Evolutionary conservation across 2,113 vertebrate genomes (phyloP).

Genomic region (Oenanthe melanoleuca): DNA sequence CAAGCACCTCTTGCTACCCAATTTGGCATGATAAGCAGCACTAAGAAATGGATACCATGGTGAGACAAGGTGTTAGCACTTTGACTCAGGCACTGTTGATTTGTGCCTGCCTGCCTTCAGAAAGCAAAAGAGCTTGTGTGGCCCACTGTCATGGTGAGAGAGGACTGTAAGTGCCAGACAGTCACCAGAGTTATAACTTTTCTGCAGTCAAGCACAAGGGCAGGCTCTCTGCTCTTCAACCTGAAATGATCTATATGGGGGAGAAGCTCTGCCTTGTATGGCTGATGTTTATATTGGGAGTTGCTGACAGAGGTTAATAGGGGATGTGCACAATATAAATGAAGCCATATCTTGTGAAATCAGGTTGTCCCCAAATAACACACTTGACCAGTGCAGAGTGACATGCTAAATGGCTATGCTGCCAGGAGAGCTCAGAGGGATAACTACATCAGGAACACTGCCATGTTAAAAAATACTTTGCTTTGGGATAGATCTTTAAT

Average conservation of each 20-base stretch:
- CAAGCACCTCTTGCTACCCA: conserved; percentile 43
- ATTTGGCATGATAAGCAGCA: conserved; percentile 24
- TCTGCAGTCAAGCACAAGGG: not conserved
- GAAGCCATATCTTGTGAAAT: not conserved
- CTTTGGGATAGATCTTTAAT: not conserved
- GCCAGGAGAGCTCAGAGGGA: not conserved
- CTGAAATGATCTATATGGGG: not conserved
- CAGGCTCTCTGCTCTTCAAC: not conserved
- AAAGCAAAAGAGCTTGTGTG: not conserved
- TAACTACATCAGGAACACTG: not conserved
- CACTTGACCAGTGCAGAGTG: not conserved
- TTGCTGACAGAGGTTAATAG: not conserved
- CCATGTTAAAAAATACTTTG: not conserved
- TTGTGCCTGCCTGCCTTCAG: not conserved
- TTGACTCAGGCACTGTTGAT: not conserved
- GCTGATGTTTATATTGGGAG: not conserved
- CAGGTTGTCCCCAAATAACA: not conserved
- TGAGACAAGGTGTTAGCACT: not conserved
- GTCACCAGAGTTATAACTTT: not conserved
- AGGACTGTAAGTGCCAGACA: not conserved
- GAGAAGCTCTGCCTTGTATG: not conserved
- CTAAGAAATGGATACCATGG: not conserved
- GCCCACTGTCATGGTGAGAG: not conserved
- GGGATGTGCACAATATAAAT: not conserved
- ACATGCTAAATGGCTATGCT: not conserved